A percentile compares a stretch with the other conserved stretches of the same genome.
Evolutionary conservation across 2,797 vertebrate species (phyloP).

Genomic region (Sphenodon punctatus): DNA sequence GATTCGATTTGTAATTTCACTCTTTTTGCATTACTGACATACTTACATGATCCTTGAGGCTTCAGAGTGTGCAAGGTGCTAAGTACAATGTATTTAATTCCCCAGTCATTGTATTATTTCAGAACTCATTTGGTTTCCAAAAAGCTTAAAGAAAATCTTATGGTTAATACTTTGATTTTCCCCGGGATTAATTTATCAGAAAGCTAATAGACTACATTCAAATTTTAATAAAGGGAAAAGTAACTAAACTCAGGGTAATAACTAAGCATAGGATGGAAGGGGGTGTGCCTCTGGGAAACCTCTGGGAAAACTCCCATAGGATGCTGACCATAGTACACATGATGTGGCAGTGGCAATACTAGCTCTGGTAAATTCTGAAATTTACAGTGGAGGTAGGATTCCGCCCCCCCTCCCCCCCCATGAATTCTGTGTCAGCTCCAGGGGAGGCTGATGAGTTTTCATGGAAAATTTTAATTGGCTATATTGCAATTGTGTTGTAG

Average conservation of each 20-base stretch:
- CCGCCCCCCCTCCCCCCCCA: too few species aligned
- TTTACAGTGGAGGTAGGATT: not conserved
- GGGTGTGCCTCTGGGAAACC: too few species aligned
- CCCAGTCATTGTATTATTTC: fast-evolving
- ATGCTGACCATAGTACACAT: not conserved
- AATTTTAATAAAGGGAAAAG: not conserved
- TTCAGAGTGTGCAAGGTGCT: not conserved
- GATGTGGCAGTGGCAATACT: too few species aligned
- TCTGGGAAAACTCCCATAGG: too few species aligned
- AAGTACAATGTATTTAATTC: not conserved
- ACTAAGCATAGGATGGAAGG: too few species aligned
- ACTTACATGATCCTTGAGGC: not conserved
- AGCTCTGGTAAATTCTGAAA: too few species aligned
- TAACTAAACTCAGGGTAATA: too few species aligned
- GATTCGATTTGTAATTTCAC: not conserved
- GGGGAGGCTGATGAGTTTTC: not conserved
- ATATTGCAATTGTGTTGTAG: not conserved
- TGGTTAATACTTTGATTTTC: not conserved
- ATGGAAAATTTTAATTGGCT: not conserved
- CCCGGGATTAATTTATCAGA: not conserved
- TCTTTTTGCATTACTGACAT: not conserved
- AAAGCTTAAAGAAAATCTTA: not conserved
- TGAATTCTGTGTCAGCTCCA: not conserved
- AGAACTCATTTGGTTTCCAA: not conserved
- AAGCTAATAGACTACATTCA: not conserved